These are phyloP conservation scores for Tachystola acroxantha DNA, from an alignment of 2,888 invertebrate genomes.

Conservation along the genomic window DNA sequence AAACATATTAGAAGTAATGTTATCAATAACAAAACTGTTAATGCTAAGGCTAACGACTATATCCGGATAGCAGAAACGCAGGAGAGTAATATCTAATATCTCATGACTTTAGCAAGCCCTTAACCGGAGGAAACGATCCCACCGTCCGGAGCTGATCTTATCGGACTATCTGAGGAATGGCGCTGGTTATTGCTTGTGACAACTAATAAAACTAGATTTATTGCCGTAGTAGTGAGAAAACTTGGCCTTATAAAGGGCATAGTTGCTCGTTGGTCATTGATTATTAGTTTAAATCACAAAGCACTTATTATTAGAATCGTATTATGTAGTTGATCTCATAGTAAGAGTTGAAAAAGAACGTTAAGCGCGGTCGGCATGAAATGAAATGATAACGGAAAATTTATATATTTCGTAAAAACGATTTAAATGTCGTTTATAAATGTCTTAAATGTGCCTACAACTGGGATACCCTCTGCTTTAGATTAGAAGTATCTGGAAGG, in stretches of 20 bases:
- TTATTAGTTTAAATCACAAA: no score
- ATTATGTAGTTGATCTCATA: no score
- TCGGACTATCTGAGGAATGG: slow-evolving; percentile 3
- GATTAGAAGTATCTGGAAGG: no score
- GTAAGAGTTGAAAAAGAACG: no score
- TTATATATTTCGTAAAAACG: no score
- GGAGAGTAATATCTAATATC: not conserved
- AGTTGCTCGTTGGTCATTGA: no score
- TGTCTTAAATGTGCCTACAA: no score
- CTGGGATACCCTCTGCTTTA: no score
- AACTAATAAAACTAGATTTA: slow-evolving; percentile 16
- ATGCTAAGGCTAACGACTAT: not conserved
- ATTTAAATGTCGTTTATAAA: no score
- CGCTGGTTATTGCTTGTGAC: slow-evolving; percentile 15
- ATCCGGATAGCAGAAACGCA: slow-evolving; percentile 2
- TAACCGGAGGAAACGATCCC: not conserved
- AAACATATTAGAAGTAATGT: not conserved
- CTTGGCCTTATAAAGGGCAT: slow-evolving; percentile 27
- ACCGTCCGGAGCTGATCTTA: slow-evolving; percentile 1
- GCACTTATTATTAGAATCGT: slow-evolving; percentile 35
- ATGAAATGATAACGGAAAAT: no score
- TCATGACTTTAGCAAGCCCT: not conserved
- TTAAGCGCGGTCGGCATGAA: no score
- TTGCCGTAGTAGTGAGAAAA: slow-evolving; percentile 20
- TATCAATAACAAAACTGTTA: not conserved